Conservation (phyloP, 1,140 invertebrate genomes). For the Papilio aristodemus region DNA sequence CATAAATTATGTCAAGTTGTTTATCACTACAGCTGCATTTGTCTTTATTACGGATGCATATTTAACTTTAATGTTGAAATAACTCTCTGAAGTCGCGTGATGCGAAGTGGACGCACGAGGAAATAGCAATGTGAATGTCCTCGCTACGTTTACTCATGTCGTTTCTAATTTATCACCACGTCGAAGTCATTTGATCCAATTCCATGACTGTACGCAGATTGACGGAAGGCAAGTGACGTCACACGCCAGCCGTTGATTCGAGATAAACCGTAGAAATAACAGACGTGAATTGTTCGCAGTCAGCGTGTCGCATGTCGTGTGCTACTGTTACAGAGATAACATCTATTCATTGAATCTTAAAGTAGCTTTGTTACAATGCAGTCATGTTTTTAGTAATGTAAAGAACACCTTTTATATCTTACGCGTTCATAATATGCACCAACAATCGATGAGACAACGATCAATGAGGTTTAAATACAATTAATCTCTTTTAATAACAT, state of each 20-base stretch:
- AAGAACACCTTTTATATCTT: too few relatives aligned
- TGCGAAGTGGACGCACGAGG: constrained; percentile 19
- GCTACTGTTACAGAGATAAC: constrained; percentile 8
- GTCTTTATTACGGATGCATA: constrained; percentile 2
- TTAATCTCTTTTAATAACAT: too few relatives aligned
- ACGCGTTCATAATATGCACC: not conserved
- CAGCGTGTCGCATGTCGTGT: constrained; percentile 2
- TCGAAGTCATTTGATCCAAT: constrained; percentile 20
- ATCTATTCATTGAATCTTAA: not conserved
- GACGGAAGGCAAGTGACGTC: constrained; percentile 11
- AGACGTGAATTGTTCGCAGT: not conserved
- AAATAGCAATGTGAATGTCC: constrained; percentile 26
- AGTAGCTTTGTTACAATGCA: too few relatives aligned
- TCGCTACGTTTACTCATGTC: constrained; percentile 31
- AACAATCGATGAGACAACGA: not conserved
- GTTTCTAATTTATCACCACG: constrained; percentile 27
- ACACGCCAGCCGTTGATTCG: not conserved
- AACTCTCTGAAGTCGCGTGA: constrained; percentile 11
- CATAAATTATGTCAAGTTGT: not conserved
- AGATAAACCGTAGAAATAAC: constrained; percentile 11
- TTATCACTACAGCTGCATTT: not conserved
- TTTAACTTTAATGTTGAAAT: constrained; percentile 23
- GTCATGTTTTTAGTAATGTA: too few relatives aligned
- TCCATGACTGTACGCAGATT: constrained; percentile 25
- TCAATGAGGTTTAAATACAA: not conserved